Conservation (phyloP, 1,140 invertebrate genomes). For the Plectrocnemia conspersa region DNA sequence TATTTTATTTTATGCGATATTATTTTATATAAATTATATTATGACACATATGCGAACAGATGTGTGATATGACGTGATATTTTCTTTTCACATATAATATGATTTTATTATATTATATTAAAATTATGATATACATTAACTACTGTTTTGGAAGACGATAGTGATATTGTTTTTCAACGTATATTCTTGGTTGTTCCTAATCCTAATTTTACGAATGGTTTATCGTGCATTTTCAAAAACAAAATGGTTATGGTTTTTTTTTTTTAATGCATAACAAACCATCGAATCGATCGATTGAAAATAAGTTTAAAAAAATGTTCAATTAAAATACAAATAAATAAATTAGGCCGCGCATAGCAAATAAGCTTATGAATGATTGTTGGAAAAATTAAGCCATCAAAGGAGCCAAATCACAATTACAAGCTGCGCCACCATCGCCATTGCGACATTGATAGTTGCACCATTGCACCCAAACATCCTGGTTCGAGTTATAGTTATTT, state of each 20-base stretch:
- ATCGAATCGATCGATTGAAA: not conserved
- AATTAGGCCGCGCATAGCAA: not conserved
- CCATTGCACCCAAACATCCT: constrained; percentile 41
- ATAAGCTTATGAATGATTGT: not conserved
- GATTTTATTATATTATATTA: constrained; percentile 3
- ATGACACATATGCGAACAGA: not conserved
- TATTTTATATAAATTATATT: not conserved
- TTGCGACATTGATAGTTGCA: constrained; percentile 42
- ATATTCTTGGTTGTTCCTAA: constrained; percentile 34
- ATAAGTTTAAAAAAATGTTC: not conserved
- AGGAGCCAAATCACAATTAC: constrained; percentile 45
- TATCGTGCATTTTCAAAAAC: not conserved
- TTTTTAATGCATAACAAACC: not conserved
- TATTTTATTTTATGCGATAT: not conserved
- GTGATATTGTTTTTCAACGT: constrained; percentile 33
- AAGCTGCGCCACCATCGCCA: constrained; percentile 45
- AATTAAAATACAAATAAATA: constrained; percentile 2
- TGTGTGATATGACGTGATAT: not conserved
- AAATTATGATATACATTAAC: not conserved
- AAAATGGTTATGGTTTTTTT: constrained; percentile 2
- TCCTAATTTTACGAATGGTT: not conserved
- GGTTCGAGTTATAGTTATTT: constrained; percentile 14
- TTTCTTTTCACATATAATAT: not conserved
- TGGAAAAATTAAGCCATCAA: constrained; percentile 12
- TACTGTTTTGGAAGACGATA: constrained; percentile 31